These are phyloP conservation scores for Excalfactoria chinensis DNA, from an alignment of 2,113 vertebrate species.

Conservation along the genomic window DNA sequence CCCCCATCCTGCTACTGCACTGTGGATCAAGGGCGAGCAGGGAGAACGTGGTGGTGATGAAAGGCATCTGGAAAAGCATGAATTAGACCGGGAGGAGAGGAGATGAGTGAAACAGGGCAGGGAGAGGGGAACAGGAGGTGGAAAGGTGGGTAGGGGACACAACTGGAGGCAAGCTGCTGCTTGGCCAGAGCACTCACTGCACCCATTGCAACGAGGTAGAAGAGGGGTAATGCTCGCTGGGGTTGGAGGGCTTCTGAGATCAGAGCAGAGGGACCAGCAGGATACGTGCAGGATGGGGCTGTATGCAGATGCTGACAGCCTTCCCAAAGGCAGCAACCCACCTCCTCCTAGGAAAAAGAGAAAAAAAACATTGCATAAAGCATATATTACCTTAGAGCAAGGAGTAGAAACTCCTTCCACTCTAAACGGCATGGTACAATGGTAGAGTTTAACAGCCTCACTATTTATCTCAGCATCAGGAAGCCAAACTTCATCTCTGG, in stretches of 20 bases:
- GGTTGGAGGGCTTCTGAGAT: background rate
- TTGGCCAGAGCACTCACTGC: accelerated
- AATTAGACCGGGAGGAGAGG: background rate
- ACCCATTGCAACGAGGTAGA: background rate
- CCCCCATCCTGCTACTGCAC: background rate
- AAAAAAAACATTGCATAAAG: background rate
- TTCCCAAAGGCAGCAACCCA: no score
- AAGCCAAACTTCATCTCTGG: background rate
- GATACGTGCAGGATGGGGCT: background rate
- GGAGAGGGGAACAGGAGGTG: background rate
- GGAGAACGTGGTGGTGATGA: background rate
- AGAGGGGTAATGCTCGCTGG: background rate
- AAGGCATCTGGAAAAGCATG: accelerated
- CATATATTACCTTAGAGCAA: background rate
- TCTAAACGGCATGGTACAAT: background rate
- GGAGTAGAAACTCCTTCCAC: background rate
- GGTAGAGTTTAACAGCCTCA: background rate
- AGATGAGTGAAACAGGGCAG: background rate
- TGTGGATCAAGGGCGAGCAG: background rate
- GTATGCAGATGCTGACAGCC: background rate
- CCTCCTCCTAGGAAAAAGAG: background rate
- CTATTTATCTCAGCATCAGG: background rate
- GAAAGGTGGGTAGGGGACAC: background rate
- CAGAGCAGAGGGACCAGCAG: background rate
- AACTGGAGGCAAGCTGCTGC: background rate